Percentiles rank a stretch among this genome's conserved stretches.
These are phyloP conservation scores for Oenanthe oenanthe DNA, from an alignment of 2,113 vertebrate species.

Conservation along the genomic window DNA sequence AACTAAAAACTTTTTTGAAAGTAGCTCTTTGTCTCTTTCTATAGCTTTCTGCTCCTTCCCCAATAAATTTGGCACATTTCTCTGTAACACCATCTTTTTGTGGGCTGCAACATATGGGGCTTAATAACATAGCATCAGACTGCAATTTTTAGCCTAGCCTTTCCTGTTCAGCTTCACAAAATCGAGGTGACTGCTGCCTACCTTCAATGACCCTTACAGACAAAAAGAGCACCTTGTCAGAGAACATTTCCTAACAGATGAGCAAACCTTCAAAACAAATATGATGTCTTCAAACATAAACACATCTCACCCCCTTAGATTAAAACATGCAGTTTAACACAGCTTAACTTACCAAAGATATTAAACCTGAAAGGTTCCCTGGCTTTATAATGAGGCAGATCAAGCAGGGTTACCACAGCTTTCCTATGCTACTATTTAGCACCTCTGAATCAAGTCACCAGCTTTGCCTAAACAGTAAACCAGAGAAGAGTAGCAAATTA, in stretches of 20 bases:
- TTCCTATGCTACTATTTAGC: background rate
- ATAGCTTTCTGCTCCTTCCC: background rate
- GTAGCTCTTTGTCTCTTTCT: background rate
- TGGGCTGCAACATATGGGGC: background rate
- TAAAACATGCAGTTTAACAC: background rate
- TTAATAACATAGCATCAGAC: background rate
- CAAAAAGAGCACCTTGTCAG: background rate
- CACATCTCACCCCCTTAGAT: fast-evolving
- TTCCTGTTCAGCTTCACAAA: background rate
- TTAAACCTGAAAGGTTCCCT: background rate
- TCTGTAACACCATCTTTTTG: background rate
- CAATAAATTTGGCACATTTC: background rate
- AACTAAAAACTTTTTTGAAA: background rate
- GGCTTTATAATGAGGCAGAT: background rate
- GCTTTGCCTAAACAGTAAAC: background rate
- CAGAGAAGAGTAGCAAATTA: background rate
- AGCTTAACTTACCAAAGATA: background rate
- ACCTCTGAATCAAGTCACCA: background rate
- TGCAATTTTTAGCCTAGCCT: background rate
- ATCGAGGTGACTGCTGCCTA: background rate
- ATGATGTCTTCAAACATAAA: background rate
- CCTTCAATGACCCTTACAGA: background rate
- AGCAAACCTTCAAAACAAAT: background rate
- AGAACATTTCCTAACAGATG: background rate
- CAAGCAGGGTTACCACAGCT: background rate